Evolutionary conservation across 2,888 invertebrate species (phyloP).

Genomic region (Melanophora roralis): DNA sequence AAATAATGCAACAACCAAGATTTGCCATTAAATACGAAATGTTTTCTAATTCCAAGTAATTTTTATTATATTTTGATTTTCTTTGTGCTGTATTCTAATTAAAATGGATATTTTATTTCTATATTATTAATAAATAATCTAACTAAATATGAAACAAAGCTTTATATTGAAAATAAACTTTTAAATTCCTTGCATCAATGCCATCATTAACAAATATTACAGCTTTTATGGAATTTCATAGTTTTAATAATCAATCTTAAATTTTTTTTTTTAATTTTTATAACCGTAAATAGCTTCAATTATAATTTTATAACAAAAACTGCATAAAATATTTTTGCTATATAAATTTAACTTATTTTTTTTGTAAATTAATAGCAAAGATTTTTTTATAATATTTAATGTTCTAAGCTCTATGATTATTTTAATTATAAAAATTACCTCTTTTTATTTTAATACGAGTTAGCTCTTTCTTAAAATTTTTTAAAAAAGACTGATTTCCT

Average conservation of each 20-base stretch:
- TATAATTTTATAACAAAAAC: too few relatives aligned
- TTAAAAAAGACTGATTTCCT: conserved; percentile 76
- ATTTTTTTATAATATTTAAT: neutral
- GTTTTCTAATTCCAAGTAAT: too few relatives aligned
- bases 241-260: too few relatives aligned
- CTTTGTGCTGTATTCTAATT: conserved; percentile 3
- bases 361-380: conserved; percentile 1
- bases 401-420: neutral
- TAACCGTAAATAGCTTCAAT: too few relatives aligned
- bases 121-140: conserved; percentile 7
- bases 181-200: neutral
- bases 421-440: too few relatives aligned
- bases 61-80: neutral
- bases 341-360: conserved; percentile 6
- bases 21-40: too few relatives aligned
- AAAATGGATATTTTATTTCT: neutral
- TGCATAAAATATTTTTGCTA: conserved; percentile 6
- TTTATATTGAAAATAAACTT: conserved; percentile 27
- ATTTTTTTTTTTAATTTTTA: too few relatives aligned
- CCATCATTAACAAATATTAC: neutral
- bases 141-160: conserved; percentile 43
- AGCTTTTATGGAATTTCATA: neutral
- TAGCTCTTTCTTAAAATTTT: conserved; percentile 37
- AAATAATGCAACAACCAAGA: too few relatives aligned
- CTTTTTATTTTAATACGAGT: too few relatives aligned